Base-by-base conservation (phyloP, 2,113 vertebrate genomes). In the Campylomormyrus numenius region DNA sequence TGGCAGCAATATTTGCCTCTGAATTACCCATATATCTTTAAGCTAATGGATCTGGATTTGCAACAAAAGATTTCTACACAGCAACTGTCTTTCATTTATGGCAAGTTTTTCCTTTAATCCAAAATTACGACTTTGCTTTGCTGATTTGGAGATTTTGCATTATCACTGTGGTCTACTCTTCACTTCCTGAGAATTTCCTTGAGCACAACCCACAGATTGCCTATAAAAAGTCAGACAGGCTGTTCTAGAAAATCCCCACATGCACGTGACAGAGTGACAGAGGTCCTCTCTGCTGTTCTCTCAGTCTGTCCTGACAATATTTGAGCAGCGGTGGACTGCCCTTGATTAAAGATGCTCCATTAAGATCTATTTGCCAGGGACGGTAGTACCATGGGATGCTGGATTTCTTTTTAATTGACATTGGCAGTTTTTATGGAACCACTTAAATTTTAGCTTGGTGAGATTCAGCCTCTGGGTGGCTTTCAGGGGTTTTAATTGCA, bases 371-470 rank as follows among this genome's bases (percentile, higher is more conserved):
- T 27, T 86, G 84, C 45, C 24, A 27, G 45, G 45, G 84, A 86
- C 45, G 31, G 42, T n/a, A 49, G 24, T 85, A 17, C 84, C 84
- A 85, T 0, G 84, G 48, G 84, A 27, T 7, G 13, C 21, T n/a
- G 84, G 45, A 48, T 85, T 85, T 50, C n/a, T 85, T 86, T 86
- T 86, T 86, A 49, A 49, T 86, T 86, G 84, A 86, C 45, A 50
- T 49, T 17, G n/a, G 83, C 46, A 85, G 83, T 85, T 85, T 85
- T 48, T 85, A 85, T 11, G 39, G 84, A 27, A 21, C 84, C 48
- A 50, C 45, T 86, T 86, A 86, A 86, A 86, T 86, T 86, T 49
- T n/a, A 86, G 84, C 48, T 4, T 50, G n/a, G 24, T 50, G 84
- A 86, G 48, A 50, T 49, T 86, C 84, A 49, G 84, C 84, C 45